Evolutionary conservation across 2,888 invertebrate species (phyloP).

Genomic region (Auanema freiburgensis): DNA sequence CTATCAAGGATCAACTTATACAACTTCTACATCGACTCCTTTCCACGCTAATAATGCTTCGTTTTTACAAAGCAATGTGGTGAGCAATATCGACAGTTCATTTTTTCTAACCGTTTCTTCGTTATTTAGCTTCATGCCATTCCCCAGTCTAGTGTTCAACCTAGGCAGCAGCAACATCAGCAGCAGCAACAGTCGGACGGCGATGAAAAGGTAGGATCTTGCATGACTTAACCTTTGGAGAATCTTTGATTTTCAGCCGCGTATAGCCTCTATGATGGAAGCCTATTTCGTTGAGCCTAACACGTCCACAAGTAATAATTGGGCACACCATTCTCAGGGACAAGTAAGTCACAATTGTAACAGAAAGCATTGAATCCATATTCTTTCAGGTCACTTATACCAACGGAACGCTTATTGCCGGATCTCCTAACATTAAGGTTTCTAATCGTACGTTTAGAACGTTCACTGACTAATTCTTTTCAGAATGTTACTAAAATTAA

Average conservation of each 20-base stretch:
- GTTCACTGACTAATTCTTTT: not conserved
- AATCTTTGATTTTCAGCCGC: not conserved
- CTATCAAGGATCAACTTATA: constrained; percentile 38
- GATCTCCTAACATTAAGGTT: not conserved
- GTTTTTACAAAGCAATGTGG: constrained; percentile 16
- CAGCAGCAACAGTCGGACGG: too few relatives aligned
- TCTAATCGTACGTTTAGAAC: not conserved
- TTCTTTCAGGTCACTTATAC: constrained; percentile 7
- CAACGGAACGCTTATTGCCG: constrained; percentile 15
- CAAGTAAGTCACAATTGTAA: not conserved
- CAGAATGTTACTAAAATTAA: constrained; percentile 6
- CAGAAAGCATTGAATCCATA: not conserved
- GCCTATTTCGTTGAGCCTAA: constrained; percentile 7
- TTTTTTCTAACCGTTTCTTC: not conserved
- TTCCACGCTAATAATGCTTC: constrained; percentile 35
- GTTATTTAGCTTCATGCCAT: constrained; percentile 3
- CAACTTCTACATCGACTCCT: constrained; percentile 31
- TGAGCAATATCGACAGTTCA: constrained; percentile 5
- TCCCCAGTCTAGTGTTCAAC: not conserved
- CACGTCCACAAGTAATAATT: constrained; percentile 3
- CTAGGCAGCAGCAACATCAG: too few relatives aligned
- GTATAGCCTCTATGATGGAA: constrained; percentile 5
- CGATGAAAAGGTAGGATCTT: not conserved
- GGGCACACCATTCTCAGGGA: constrained; percentile 1
- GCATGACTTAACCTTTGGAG: not conserved